These are phyloP conservation scores for Drosophila nigricruria DNA, from an alignment of 2,888 invertebrate genomes.

Conservation along the genomic window DNA sequence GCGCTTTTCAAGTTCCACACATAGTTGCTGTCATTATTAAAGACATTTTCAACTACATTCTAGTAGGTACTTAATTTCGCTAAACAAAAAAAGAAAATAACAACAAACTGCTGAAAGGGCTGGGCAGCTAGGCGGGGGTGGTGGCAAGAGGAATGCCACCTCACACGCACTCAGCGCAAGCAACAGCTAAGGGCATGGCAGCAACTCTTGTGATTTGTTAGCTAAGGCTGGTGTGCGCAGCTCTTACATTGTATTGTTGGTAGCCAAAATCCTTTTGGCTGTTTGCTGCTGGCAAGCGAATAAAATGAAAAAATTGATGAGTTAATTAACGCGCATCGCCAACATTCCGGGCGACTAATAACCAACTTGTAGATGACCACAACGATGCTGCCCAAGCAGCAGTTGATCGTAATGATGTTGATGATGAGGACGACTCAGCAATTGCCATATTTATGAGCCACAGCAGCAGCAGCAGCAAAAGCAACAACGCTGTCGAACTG, in stretches of 20 bases:
- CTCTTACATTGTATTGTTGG: constrained; percentile 32
- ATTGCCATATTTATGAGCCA: constrained; percentile 60
- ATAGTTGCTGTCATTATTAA: constrained; percentile 81
- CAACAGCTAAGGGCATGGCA: constrained; percentile 1
- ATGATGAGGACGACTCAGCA: constrained; percentile 33
- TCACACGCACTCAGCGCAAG: constrained; percentile 62
- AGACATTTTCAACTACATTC: constrained; percentile 82
- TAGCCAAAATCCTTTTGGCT: constrained; percentile 44
- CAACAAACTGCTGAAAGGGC: background rate
- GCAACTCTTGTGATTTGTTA: constrained; percentile 24
- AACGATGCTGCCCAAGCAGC: constrained; percentile 19
- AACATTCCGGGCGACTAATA: constrained; percentile 79
- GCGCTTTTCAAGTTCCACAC: constrained; percentile 81
- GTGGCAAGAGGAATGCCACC: constrained; percentile 57
- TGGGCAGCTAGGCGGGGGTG: constrained; percentile 1
- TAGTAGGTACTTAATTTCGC: constrained; percentile 80
- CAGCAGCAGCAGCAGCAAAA: constrained; percentile 18
- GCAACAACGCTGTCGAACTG: constrained; percentile 70
- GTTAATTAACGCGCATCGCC: constrained; percentile 81
- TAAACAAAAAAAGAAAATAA: constrained; percentile 12
- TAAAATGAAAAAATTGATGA: constrained; percentile 73
- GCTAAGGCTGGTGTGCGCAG: constrained; percentile 3
- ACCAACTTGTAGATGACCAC: constrained; percentile 78
- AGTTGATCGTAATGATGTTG: constrained; percentile 22
- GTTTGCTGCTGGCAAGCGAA: constrained; percentile 16